Evolutionary conservation across 2,113 vertebrate genomes (phyloP).

Genomic region (Varanus komodoensis): DNA sequence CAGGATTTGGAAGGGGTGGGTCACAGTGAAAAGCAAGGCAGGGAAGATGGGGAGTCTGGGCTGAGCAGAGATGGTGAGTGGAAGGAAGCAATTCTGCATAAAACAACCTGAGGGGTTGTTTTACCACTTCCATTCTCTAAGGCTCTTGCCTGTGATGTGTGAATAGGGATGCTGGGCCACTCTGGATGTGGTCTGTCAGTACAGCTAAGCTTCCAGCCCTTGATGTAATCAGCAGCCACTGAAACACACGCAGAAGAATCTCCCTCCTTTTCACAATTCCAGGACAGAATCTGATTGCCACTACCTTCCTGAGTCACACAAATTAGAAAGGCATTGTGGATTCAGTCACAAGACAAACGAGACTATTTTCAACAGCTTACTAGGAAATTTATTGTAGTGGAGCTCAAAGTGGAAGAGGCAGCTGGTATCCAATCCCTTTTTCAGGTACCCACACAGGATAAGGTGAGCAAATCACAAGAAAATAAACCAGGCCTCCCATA

Average conservation of each 20-base stretch:
- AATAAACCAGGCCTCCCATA: neutral
- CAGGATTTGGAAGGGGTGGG: no score
- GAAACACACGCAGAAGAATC: neutral
- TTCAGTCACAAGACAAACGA: neutral
- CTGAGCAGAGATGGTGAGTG: no score
- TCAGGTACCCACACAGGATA: neutral
- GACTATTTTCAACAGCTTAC: neutral
- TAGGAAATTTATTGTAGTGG: neutral
- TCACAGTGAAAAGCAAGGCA: no score
- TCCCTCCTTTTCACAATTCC: neutral
- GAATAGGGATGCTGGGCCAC: neutral
- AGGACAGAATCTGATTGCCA: no score
- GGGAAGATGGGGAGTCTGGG: no score
- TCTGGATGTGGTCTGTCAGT: neutral
- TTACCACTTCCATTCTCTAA: no score
- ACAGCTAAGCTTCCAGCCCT: neutral
- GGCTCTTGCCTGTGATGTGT: neutral
- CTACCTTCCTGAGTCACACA: neutral
- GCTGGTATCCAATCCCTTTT: neutral
- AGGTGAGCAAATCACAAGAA: neutral
- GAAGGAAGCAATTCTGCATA: no score
- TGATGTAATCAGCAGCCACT: neutral
- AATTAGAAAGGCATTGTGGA: neutral
- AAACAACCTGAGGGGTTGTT: no score
- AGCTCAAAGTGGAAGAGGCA: neutral